Evolutionary conservation across 2,113 vertebrate genomes (phyloP), one percentile per base, ranked within the genome.

Genomic region (Triplophysa rosa): DNA sequence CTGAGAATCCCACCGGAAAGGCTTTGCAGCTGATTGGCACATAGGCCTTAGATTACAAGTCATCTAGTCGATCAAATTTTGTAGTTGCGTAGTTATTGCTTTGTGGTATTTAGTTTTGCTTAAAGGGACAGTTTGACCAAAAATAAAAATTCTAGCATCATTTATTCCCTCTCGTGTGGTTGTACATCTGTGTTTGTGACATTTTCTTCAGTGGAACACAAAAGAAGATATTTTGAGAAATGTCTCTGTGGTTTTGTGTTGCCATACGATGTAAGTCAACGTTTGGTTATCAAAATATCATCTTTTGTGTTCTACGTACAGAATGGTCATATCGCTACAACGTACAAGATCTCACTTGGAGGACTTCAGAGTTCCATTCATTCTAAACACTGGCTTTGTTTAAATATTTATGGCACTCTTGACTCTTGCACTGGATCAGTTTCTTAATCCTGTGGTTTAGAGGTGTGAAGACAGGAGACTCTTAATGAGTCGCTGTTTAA

Each of bases 361-460:
- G 26, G 21, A n/a, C 8, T 58, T 72, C 23, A 59, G 69, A 11
- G 19, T 8, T 61, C 4, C 58, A 71, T 42, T 59, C 23, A 59
- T 40, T 73, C 12, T 24, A 21, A 56, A 71, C 26, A 58, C 10
- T n/a, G 17, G 26, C 19, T 58, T 37, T 3, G 11, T 10, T 71
- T 71, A 23, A 58, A 71, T 73, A 73, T 73, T 73, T 59, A 61
- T 73, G n/a, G 40, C n/a, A 23, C 56, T 3, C 33, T 24, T 23
- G 21, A 42, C 12, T 72, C 70, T 61, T 3, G 4, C 54, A 10
- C 33, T 59, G 70, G 70, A 59, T 72, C 54, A 17, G 29, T n/a
- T 40, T 72, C 33, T 19, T 72, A 73, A 73, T 73, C 70, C 70
- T 13, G 21, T 16, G 70, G 40, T 37, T 73, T 73, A 61, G 56